Conservation (phyloP, 2,888 invertebrate genomes). For the Thecophora atra region DNA sequence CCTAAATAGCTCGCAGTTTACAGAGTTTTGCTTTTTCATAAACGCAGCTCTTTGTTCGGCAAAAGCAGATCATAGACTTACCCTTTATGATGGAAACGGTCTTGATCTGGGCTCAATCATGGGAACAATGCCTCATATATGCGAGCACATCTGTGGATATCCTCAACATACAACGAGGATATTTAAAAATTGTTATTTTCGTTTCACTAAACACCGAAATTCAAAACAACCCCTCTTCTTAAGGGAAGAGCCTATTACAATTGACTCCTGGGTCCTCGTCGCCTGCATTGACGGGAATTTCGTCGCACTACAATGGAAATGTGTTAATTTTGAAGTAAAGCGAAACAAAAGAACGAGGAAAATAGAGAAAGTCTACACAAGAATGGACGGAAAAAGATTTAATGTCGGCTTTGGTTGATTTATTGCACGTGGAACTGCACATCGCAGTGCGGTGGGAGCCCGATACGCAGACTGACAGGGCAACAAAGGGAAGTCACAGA, state of each 20-base stretch:
- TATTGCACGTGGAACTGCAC: slow-evolving; percentile 63
- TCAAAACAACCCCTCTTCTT: slow-evolving; percentile 24
- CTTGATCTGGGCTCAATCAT: too few species aligned
- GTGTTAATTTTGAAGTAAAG: slow-evolving; percentile 52
- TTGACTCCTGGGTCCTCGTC: slow-evolving; percentile 22
- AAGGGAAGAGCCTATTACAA: slow-evolving; percentile 37
- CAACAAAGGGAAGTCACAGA: neutral
- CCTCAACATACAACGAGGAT: neutral
- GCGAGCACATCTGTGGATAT: neutral
- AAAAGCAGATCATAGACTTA: too few species aligned
- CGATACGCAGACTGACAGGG: neutral
- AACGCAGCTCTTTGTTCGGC: too few species aligned
- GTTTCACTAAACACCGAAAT: neutral
- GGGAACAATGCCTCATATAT: too few species aligned
- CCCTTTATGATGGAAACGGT: too few species aligned
- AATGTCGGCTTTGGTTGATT: slow-evolving; percentile 65
- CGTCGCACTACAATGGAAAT: slow-evolving; percentile 45
- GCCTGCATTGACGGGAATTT: slow-evolving; percentile 34
- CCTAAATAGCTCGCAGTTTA: too few species aligned
- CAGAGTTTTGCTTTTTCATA: too few species aligned
- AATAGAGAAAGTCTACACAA: slow-evolving; percentile 46
- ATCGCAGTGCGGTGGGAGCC: neutral
- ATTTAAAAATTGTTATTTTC: neutral
- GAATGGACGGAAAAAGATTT: slow-evolving; percentile 58
- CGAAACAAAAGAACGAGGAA: slow-evolving; percentile 40